Evolutionary conservation across 2,113 vertebrate genomes (phyloP).

Genomic region (Morone chrysops): DNA sequence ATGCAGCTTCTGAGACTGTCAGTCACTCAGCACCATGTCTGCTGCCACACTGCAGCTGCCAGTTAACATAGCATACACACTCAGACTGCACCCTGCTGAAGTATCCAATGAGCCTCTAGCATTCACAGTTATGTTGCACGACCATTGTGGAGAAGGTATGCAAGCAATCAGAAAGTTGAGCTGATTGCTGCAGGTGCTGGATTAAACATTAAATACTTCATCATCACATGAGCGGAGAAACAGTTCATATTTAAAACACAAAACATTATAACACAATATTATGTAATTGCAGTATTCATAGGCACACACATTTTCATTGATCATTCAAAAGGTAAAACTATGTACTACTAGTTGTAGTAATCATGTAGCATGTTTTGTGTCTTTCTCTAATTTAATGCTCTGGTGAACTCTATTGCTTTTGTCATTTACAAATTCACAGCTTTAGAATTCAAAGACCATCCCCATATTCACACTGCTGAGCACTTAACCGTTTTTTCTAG

Average conservation of each 20-base stretch:
- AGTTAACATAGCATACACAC: constrained; percentile 58
- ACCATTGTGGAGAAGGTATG: constrained; percentile 25
- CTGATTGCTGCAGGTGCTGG: not conserved
- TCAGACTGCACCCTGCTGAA: constrained; percentile 48
- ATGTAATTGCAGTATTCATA: not conserved
- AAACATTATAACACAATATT: not conserved
- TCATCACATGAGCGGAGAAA: constrained; percentile 4
- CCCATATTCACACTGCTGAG: not conserved
- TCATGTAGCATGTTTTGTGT: not conserved
- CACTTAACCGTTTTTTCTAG: not conserved
- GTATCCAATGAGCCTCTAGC: constrained; percentile 45
- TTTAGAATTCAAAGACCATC: not conserved
- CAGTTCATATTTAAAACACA: constrained; percentile 5
- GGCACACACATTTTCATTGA: not conserved
- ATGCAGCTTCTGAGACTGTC: constrained; percentile 76
- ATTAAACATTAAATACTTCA: constrained; percentile 10
- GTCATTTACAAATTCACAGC: not conserved
- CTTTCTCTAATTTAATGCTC: not conserved
- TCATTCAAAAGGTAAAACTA: not conserved
- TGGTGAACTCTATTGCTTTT: not conserved
- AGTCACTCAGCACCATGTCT: constrained; percentile 80
- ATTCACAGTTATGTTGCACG: constrained; percentile 37
- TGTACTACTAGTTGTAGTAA: not conserved
- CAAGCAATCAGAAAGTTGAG: constrained; percentile 5
- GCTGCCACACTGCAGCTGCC: constrained; percentile 65